phyloP scores from a whole-genome alignment of 2,888 invertebrate genomes.

The Cephus spinipes region DNA sequence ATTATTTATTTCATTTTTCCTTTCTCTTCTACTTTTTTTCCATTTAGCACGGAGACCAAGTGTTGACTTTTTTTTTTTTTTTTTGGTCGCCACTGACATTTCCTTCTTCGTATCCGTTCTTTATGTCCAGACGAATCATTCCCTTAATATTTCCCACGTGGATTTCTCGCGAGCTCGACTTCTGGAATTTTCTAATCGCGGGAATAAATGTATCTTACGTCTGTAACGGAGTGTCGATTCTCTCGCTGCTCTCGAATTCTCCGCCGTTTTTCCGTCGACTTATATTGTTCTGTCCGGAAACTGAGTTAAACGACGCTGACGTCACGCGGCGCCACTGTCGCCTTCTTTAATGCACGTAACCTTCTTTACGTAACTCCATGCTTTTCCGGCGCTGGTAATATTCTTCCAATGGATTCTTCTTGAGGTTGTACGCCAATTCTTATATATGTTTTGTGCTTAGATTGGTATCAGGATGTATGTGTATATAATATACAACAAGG shows the following conservation, averaged over 20 bases:
- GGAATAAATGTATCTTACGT: background rate
- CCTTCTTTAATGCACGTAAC: background rate
- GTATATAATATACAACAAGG: background rate
- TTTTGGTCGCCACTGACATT: background rate
- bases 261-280: background rate
- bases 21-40: background rate
- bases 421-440: background rate
- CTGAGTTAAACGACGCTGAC: background rate
- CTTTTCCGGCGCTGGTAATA: background rate
- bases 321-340: background rate
- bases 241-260: background rate
- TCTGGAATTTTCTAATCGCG: background rate
- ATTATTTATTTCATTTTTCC: background rate
- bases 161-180: background rate
- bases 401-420: background rate
- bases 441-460: too few species aligned
- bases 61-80: background rate
- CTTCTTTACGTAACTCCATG: background rate
- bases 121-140: background rate
- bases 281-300: background rate
- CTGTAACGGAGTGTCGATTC: background rate
- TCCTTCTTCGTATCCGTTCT: background rate
- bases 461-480: too few species aligned
- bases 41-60: background rate
- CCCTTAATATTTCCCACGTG: background rate